Conservation (phyloP, 2,797 vertebrate genomes). For the Naso thynnoides region DNA sequence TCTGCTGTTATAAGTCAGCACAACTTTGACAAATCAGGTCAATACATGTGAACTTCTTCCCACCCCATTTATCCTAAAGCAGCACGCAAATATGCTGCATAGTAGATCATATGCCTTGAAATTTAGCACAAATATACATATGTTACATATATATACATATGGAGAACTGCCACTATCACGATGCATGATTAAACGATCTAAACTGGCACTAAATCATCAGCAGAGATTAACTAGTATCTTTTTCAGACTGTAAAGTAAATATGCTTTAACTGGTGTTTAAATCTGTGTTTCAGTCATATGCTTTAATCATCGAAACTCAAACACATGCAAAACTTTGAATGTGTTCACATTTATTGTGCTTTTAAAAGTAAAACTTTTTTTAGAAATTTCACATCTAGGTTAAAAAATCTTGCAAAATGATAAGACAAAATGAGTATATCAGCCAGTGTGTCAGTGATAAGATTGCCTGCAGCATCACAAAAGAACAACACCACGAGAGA, state of each 20-base stretch:
- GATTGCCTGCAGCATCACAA: neutral
- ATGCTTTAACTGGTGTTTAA: neutral
- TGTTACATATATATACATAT: too few relatives aligned
- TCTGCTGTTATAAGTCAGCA: neutral
- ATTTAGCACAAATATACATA: neutral
- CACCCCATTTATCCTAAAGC: neutral
- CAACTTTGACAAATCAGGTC: neutral
- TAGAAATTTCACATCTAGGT: neutral
- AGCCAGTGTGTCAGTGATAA: too few relatives aligned
- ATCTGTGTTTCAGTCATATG: neutral
- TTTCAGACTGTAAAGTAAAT: neutral
- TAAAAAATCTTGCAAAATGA: neutral
- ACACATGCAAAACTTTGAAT: neutral
- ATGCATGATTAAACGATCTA: too few relatives aligned
- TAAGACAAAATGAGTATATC: neutral
- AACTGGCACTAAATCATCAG: neutral
- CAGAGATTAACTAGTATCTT: neutral
- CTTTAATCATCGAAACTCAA: neutral
- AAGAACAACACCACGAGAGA: neutral
- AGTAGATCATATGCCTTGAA: neutral
- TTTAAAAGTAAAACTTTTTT: neutral
- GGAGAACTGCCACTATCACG: neutral
- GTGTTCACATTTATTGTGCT: too few relatives aligned
- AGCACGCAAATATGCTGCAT: neutral
- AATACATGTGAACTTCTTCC: neutral